A percentile compares a stretch with the other conserved stretches of the same genome.
These are phyloP conservation scores for Galaxias olidus DNA, from an alignment of 2,797 vertebrate species.

Conservation along the genomic window DNA sequence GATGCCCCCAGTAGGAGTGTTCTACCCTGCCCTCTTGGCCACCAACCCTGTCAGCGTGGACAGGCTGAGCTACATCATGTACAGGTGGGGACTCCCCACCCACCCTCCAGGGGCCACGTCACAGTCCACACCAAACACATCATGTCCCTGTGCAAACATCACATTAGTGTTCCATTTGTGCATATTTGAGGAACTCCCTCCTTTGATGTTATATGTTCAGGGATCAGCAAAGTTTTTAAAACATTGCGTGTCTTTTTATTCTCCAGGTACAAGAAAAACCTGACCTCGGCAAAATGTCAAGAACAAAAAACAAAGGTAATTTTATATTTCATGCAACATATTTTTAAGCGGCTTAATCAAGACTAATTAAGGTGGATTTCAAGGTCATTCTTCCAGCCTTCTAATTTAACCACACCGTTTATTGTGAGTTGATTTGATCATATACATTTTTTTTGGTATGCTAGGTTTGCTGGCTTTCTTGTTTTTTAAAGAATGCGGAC, in stretches of 20 bases:
- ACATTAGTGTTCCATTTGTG: neutral
- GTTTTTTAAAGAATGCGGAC: too few relatives aligned
- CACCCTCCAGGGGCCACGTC: neutral
- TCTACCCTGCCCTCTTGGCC: constrained; percentile 86
- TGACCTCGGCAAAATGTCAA: constrained; percentile 86
- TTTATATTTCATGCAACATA: too few relatives aligned
- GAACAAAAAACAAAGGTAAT: constrained; percentile 80
- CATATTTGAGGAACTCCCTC: neutral
- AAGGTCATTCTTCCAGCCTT: neutral
- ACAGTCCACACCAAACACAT: too few relatives aligned
- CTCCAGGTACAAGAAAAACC: constrained; percentile 86
- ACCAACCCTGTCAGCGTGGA: constrained; percentile 84
- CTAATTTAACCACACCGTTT: neutral
- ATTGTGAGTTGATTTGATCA: neutral
- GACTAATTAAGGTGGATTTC: neutral
- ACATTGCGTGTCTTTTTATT: constrained; percentile 16
- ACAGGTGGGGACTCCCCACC: constrained; percentile 75
- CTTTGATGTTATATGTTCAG: too few relatives aligned
- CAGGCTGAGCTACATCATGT: constrained; percentile 89
- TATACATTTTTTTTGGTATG: too few relatives aligned
- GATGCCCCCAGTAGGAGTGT: constrained; percentile 86
- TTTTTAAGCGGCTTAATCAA: neutral
- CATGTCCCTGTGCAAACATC: too few relatives aligned
- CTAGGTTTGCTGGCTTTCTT: too few relatives aligned
- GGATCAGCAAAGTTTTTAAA: too few relatives aligned